A percentile compares a stretch with the other conserved stretches of the same genome.
Conservation (phyloP, 2,797 vertebrate genomes). For the Pachyuromys duprasi region DNA sequence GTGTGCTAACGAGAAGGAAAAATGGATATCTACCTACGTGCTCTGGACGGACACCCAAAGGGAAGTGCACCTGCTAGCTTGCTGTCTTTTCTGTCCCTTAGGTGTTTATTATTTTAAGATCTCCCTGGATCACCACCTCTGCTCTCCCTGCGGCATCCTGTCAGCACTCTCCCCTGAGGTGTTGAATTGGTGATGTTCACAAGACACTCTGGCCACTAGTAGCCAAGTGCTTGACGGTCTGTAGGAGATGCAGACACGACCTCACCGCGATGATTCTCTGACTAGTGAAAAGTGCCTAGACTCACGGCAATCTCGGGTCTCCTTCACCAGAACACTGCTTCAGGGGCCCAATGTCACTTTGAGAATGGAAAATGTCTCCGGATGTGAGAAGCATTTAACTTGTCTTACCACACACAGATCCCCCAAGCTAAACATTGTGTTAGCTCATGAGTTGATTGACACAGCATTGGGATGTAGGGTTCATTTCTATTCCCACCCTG, state of each 20-base stretch:
- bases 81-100: background rate
- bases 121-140: background rate
- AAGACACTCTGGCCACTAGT: background rate
- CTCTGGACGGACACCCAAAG: rapidly evolving
- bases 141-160: background rate
- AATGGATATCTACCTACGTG: background rate
- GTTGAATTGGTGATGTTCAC: background rate
- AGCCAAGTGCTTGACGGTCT: background rate
- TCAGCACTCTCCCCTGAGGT: background rate
- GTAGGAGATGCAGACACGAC: background rate
- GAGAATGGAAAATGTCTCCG: background rate
- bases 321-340: background rate
- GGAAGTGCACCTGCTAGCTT: background rate
- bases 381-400: background rate
- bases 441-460: background rate
- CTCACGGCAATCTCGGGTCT: background rate
- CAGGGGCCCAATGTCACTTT: background rate
- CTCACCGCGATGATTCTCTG: background rate
- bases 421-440: background rate
- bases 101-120: constrained; percentile 13
- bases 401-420: background rate
- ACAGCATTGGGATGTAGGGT: background rate
- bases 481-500: background rate
- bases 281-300: rapidly evolving
- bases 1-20: background rate